Conservation (phyloP, 2,888 invertebrate species). For the Hoplodrina blanda region DNA sequence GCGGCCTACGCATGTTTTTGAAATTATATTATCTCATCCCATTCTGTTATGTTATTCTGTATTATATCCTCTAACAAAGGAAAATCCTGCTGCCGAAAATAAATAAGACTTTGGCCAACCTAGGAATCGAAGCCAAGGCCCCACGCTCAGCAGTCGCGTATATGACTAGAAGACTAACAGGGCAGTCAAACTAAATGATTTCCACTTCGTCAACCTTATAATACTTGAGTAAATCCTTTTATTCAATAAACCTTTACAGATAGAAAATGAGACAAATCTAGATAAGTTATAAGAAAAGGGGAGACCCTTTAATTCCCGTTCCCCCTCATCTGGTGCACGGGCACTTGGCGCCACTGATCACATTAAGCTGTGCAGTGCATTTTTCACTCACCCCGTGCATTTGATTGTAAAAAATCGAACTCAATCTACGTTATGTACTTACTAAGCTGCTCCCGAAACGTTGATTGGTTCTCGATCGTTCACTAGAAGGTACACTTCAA, state of each 20-base stretch:
- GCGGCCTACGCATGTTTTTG: neutral
- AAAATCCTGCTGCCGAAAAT: too few relatives aligned
- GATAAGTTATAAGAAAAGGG: conserved; percentile 6
- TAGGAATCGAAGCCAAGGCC: too few relatives aligned
- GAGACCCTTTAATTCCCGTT: neutral
- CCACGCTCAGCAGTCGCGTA: neutral
- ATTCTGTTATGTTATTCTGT: too few relatives aligned
- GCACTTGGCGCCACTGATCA: conserved; percentile 34
- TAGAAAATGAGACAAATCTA: neutral
- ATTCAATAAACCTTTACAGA: conserved; percentile 4
- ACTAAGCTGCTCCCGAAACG: conserved; percentile 27
- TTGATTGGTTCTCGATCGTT: conserved; percentile 42
- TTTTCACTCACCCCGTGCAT: conserved; percentile 50
- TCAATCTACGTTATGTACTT: conserved; percentile 37
- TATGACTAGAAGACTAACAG: neutral
- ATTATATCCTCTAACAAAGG: too few relatives aligned
- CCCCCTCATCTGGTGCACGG: conserved; percentile 3
- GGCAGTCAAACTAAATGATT: neutral
- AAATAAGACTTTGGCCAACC: too few relatives aligned
- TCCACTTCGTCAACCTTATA: neutral
- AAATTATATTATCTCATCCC: neutral
- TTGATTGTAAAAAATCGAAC: conserved; percentile 44
- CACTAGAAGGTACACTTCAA: conserved; percentile 18
- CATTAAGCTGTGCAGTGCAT: conserved; percentile 35
- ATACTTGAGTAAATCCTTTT: neutral